Base-by-base conservation (phyloP, 2,113 vertebrate genomes). In the Ctenomys sociabilis region DNA sequence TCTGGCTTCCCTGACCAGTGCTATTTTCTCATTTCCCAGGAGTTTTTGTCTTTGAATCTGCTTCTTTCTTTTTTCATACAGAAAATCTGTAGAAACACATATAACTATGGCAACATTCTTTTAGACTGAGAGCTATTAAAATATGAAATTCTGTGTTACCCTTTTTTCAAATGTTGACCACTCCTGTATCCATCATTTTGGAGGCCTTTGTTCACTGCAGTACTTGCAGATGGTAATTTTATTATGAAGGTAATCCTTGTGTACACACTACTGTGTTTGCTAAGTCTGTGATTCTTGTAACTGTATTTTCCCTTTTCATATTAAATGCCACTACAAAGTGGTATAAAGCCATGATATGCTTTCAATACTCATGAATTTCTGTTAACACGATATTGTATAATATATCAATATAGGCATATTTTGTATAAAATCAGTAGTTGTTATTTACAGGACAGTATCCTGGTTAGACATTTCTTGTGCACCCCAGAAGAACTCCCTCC, bases 381-480 rank as follows among this genome's bases (percentile, higher is more conserved):
- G 3, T 63, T 84, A 43, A 63, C 30, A 63, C 57, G 28, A 22
- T 32, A 19, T 52, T 61, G 54, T n/a, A 13, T 5, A 63, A 43
- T n/a, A 49, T 35, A n/a, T 14, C 5, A 9, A 4, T 52, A 63
- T 26, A 63, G 43, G 32, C 26, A 3, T 21, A 40, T 82, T 85
- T 88, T 96, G 21, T 94, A 22, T 35, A 10, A 26, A 16, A 78
- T 77, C 32, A 35, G 12, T n/a, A 49, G 16, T 28, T 83, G 35
- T 64, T 61, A 35, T 59, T 49, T 70, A 37, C 11, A 91, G 32
- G 4, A 12, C 13, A 30, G 11, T 70, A 30, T 35, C 82, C 59
- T 91, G 52, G 10, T 72, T 70, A 80, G 43, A 73, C 85, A 43
- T 78, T 80, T 94, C 19, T 73, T 94, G 13, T 92, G n/a, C 45